phyloP scores from a whole-genome alignment of 2,797 vertebrate species.

The Coregonus ussuriensis region DNA sequence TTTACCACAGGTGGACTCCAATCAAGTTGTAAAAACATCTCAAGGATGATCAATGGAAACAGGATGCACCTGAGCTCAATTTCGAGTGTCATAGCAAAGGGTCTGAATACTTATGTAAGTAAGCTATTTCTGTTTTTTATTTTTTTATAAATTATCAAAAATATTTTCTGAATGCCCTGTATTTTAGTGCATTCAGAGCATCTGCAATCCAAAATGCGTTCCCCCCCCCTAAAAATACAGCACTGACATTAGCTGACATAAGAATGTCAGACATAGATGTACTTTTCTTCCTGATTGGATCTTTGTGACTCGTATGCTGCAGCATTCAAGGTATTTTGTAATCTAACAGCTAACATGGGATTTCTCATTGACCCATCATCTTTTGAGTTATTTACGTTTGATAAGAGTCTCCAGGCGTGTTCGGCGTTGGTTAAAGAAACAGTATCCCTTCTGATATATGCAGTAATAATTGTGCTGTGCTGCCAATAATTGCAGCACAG shows the following conservation, averaged over 20 bases:
- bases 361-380: not conserved
- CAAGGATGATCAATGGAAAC: too few species aligned
- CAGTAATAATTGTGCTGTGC: conserved; percentile 3
- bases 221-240: not conserved
- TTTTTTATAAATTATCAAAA: too few species aligned
- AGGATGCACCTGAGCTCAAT: too few species aligned
- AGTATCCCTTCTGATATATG: conserved; percentile 12
- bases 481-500: conserved; percentile 5
- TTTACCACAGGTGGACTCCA: too few species aligned
- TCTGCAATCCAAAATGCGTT: not conserved
- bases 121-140: too few species aligned
- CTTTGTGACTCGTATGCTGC: not conserved
- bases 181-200: too few species aligned
- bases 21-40: too few species aligned
- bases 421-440: not conserved
- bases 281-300: not conserved
- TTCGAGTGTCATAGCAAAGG: not conserved
- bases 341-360: not conserved
- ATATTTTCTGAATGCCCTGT: too few species aligned
- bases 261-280: not conserved
- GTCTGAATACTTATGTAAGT: not conserved
- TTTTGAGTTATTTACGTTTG: not conserved
- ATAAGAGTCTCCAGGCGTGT: not conserved
- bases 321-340: not conserved
- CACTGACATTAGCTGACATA: not conserved